Conservation (phyloP, 30 jellyfish, hydroid and myxozoan species). For the Nemopilema nomurai region DNA sequence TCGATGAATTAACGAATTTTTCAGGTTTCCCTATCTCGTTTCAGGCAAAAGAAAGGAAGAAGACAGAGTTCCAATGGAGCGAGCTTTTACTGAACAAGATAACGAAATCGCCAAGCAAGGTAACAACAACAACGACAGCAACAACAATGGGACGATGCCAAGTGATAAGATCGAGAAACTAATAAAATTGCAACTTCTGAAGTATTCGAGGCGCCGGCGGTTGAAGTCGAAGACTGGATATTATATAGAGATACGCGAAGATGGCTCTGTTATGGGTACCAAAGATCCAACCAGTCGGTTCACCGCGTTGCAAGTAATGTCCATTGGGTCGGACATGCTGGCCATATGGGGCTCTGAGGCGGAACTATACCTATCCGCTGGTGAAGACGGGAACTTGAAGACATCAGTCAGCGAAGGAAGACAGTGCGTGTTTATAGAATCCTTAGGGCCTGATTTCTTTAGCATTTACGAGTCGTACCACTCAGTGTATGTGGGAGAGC, state of each 20-base stretch:
- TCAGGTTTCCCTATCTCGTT: too few species aligned
- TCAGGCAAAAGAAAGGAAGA: background rate
- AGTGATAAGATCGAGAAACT: conserved; percentile 83
- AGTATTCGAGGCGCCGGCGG: conserved; percentile 92
- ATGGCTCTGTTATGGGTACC: conserved; percentile 92
- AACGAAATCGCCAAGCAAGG: conserved; percentile 12
- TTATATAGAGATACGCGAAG: conserved; percentile 83
- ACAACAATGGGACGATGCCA: conserved; percentile 45
- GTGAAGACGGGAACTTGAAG: conserved; percentile 75
- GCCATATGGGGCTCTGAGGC: conserved; percentile 99
- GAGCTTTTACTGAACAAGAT: conserved; percentile 38
- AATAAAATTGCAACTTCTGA: conserved; percentile 78
- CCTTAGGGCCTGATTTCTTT: conserved; percentile 83
- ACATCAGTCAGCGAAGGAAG: conserved; percentile 94
- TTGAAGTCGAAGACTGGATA: conserved; percentile 83
- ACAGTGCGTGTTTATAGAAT: conserved; percentile 93
- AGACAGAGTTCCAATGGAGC: conserved; percentile 18
- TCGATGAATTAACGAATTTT: background rate
- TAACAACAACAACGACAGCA: conserved; percentile 8
- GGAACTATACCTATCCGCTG: conserved; percentile 83
- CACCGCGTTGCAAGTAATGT: conserved; percentile 87
- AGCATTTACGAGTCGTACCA: conserved; percentile 87
- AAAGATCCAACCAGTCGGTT: conserved; percentile 79
- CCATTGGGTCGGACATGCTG: conserved; percentile 98
- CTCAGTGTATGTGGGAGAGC: conserved; percentile 87